Conservation (phyloP, 2,888 invertebrate genomes). For the Ditula angustiorana region DNA sequence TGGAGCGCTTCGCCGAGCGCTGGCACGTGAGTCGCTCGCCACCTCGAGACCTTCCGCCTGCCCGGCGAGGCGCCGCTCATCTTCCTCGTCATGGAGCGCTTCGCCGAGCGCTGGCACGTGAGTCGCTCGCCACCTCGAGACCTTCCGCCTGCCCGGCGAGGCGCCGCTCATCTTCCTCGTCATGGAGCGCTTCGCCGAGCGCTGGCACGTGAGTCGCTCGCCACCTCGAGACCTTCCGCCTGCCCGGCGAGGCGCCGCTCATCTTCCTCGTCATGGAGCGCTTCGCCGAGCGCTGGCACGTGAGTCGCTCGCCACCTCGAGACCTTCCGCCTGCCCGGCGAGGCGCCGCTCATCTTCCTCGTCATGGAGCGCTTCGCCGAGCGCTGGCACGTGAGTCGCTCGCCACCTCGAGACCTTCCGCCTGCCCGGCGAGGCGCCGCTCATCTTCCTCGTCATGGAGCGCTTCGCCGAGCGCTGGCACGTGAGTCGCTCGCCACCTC, state of each 20-base stretch:
- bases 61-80: slow-evolving; percentile 99
- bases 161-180: slow-evolving; percentile 98
- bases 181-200: slow-evolving; percentile 98
- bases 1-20: slow-evolving; percentile 98
- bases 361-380: slow-evolving; percentile 98
- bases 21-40: too few species aligned
- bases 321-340: slow-evolving; percentile 98
- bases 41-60: slow-evolving; percentile 98
- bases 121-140: slow-evolving; percentile 98
- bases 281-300: slow-evolving; percentile 97
- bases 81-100: slow-evolving; percentile 97
- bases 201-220: too few species aligned
- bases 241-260: slow-evolving; percentile 99
- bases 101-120: slow-evolving; percentile 97
- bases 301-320: too few species aligned
- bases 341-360: slow-evolving; percentile 97
- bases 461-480: slow-evolving; percentile 98
- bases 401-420: slow-evolving; percentile 98
- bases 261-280: slow-evolving; percentile 98
- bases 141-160: slow-evolving; percentile 99
- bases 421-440: slow-evolving; percentile 98
- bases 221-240: slow-evolving; percentile 97
- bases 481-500: too few species aligned
- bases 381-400: too few species aligned
- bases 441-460: slow-evolving; percentile 97